phyloP scores from a whole-genome alignment of 2,888 invertebrate genomes.

The Epistrophe eligans region DNA sequence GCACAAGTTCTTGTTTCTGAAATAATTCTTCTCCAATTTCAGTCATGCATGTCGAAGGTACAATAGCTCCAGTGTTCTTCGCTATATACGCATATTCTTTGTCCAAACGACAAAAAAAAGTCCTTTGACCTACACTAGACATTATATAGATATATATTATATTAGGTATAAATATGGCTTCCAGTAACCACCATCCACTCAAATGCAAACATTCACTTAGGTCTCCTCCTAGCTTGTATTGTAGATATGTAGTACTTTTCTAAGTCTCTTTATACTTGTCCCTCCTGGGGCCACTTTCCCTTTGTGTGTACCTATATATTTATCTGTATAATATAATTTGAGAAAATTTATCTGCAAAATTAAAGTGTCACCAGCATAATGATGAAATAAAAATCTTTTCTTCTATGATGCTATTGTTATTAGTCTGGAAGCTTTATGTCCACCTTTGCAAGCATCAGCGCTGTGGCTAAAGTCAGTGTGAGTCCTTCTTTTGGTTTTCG shows the following conservation, averaged over 20 bases:
- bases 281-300: constrained; percentile 10
- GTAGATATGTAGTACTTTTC: background rate
- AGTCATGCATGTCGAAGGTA: constrained; percentile 16
- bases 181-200: constrained; percentile 3
- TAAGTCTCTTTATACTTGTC: background rate
- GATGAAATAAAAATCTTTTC: constrained; percentile 70
- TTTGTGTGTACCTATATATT: background rate
- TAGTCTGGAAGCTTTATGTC: constrained; percentile 58
- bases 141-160: background rate
- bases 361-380: constrained; percentile 74
- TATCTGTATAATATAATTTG: constrained; percentile 36
- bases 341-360: constrained; percentile 70
- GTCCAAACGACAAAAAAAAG: constrained; percentile 20
- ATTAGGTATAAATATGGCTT: constrained; percentile 5
- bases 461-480: background rate
- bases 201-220: constrained; percentile 24
- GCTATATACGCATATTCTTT: constrained; percentile 9
- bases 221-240: background rate
- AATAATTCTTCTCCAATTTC: constrained; percentile 9
- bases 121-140: constrained; percentile 21
- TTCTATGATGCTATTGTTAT: constrained; percentile 52
- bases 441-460: constrained; percentile 39
- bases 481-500: constrained; percentile 1
- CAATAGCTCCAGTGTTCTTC: background rate
- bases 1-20: constrained; percentile 3